Evolutionary conservation across 2,113 vertebrate species (phyloP).

Genomic region (Plectropomus leopardus): DNA sequence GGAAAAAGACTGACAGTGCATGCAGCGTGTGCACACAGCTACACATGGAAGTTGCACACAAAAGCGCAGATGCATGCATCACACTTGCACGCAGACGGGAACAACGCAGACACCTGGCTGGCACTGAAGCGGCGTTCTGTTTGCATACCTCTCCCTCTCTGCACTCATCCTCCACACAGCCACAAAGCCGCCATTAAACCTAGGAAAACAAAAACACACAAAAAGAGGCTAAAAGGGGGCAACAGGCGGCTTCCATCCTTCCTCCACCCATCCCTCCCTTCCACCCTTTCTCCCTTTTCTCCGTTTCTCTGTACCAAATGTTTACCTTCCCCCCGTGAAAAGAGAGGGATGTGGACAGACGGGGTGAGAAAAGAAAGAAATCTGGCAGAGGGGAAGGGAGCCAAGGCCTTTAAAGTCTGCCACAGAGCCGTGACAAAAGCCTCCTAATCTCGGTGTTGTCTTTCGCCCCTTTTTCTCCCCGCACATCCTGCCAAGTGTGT

Average conservation of each 20-base stretch:
- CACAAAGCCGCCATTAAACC: slow-evolving; percentile 80
- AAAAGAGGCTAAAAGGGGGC: slow-evolving; percentile 65
- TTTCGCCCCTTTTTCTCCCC: slow-evolving; percentile 83
- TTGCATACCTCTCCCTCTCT: slow-evolving; percentile 78
- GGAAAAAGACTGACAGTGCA: slow-evolving; percentile 9
- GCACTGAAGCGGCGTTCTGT: slow-evolving; percentile 72
- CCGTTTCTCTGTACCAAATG: slow-evolving; percentile 66
- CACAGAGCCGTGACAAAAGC: slow-evolving; percentile 91
- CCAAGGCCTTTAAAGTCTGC: slow-evolving; percentile 89
- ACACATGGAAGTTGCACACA: slow-evolving; percentile 20
- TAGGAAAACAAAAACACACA: slow-evolving; percentile 79
- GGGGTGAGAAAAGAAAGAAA: slow-evolving; percentile 83
- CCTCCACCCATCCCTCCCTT: slow-evolving; percentile 58
- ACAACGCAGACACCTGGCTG: slow-evolving; percentile 79
- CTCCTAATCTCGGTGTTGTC: slow-evolving; percentile 90
- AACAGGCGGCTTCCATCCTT: slow-evolving; percentile 74
- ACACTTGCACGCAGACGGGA: slow-evolving; percentile 50
- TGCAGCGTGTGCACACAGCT: slow-evolving; percentile 18
- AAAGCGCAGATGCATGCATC: slow-evolving; percentile 22
- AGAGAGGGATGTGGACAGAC: slow-evolving; percentile 79
- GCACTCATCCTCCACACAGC: slow-evolving; percentile 71
- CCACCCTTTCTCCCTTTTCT: slow-evolving; percentile 53
- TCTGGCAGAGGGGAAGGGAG: slow-evolving; percentile 86
- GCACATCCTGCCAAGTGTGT: slow-evolving; percentile 82
- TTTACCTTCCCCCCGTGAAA: slow-evolving; percentile 77